Evolutionary conservation across 1,140 invertebrate genomes (phyloP), one percentile per base, ranked within the genome.

Genomic region (Polypedilum pembai): DNA sequence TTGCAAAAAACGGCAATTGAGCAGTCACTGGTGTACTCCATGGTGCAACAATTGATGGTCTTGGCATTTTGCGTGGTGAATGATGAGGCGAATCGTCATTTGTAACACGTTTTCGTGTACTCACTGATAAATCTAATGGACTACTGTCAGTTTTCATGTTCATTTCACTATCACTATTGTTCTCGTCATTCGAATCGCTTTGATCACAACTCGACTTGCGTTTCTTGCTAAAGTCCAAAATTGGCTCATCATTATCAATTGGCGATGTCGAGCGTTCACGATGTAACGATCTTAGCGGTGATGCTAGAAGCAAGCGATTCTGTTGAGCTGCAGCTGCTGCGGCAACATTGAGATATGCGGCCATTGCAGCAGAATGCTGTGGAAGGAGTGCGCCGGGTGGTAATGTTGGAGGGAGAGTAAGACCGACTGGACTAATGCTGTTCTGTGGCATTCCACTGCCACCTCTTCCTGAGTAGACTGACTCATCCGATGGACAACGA

Each of bases 11-110:
- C 20, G 91, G 91, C 76, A 92, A 86, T 78, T 91, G 88, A 8
- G 87, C 86, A n/a, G 91, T 89, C 5, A 92, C 87, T 1, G 91
- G 89, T 0, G 90, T 89, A 33, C 89, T 87, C 92, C 91, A 93
- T 0, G 90, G 89, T 0, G 90, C 88, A 1, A 90, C 85, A 8
- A 87, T 84, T 2, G 84, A 83, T 0, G 89, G 86, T 77, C 89
- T 85, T 1, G 88, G 87, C 72, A 87, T 88, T 77, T 92, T 91
- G 45, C 88, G 83, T 7, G 88, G 87, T 0, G 86, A 69, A 69
- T 69, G 85, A 4, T 87, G 85, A 0, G 89, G 86, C 41, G 85
- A 86, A 74, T 91, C 88, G 7, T 89, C 87, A 3, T 87, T 84
- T 17, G 87, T 88, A 10, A 18, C 17, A 73, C 91, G 83, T 77